These are phyloP conservation scores for Drosophila prostipennis DNA, from an alignment of 2,888 invertebrate genomes.

Conservation along the genomic window DNA sequence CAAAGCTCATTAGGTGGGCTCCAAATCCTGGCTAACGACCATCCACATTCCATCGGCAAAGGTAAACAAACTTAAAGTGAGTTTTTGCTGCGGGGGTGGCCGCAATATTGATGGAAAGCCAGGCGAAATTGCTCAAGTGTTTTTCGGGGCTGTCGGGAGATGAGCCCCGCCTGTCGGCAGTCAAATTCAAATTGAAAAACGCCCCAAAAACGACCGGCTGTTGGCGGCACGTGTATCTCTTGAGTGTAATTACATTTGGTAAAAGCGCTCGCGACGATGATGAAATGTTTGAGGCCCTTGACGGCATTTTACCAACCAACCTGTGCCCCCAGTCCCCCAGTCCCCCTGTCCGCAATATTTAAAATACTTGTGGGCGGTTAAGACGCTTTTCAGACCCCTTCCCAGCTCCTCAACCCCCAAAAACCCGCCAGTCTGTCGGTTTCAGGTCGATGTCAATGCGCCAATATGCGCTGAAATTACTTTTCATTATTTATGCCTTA, in stretches of 20 bases:
- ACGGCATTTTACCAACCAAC: conserved; percentile 33
- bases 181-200: conserved; percentile 63
- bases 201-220: conserved; percentile 45
- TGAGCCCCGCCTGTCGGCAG: conserved; percentile 47
- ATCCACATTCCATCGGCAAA: conserved; percentile 33
- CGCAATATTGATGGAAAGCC: conserved; percentile 38
- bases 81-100: conserved; percentile 3
- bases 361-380: conserved; percentile 41
- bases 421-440: background rate
- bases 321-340: background rate
- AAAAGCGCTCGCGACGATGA: conserved; percentile 57
- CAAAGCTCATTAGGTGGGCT: conserved; percentile 57
- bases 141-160: conserved; percentile 30
- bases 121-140: conserved; percentile 33
- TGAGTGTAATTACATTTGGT: conserved; percentile 75
- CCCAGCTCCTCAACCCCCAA: background rate
- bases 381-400: conserved; percentile 26
- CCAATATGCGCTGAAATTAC: conserved; percentile 65
- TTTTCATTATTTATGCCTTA: conserved; percentile 65
- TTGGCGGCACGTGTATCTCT: conserved; percentile 75
- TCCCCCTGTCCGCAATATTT: conserved; percentile 7
- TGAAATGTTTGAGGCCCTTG: conserved; percentile 44
- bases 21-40: conserved; percentile 42
- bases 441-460: conserved; percentile 53
- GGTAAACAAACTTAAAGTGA: conserved; percentile 55